These are phyloP conservation scores for Acrocephalus scirpaceus DNA, from an alignment of 2,797 vertebrate species.

Conservation along the genomic window DNA sequence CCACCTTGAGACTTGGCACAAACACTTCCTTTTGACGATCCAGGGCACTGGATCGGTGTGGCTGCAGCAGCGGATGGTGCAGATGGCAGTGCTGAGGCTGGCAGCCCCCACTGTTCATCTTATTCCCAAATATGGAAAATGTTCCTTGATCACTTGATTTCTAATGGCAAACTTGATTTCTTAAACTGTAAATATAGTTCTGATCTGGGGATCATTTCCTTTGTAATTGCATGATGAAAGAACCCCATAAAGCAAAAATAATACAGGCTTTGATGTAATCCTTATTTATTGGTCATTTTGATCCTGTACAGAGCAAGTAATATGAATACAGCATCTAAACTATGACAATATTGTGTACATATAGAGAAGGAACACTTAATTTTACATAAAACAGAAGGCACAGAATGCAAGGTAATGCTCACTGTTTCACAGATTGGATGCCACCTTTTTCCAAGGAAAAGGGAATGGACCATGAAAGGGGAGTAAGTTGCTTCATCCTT, in stretches of 20 bases:
- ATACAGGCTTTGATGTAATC: neutral
- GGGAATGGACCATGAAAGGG: neutral
- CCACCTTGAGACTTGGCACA: neutral
- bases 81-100: neutral
- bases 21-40: neutral
- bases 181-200: neutral
- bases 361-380: neutral
- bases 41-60: accelerated
- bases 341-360: neutral
- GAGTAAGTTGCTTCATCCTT: neutral
- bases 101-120: neutral
- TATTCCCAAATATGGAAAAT: neutral
- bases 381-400: neutral
- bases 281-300: slow-evolving; percentile 42
- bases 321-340: neutral
- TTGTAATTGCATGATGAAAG: neutral
- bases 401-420: neutral
- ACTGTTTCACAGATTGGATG: neutral
- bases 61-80: neutral
- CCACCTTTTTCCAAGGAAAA: neutral
- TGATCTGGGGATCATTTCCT: neutral
- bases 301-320: neutral
- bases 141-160: neutral
- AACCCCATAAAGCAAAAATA: neutral
- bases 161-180: neutral